Evolutionary conservation across 2,797 vertebrate genomes (phyloP), one percentile per base, ranked within the genome.

Genomic region (Anniella stebbinsi): DNA sequence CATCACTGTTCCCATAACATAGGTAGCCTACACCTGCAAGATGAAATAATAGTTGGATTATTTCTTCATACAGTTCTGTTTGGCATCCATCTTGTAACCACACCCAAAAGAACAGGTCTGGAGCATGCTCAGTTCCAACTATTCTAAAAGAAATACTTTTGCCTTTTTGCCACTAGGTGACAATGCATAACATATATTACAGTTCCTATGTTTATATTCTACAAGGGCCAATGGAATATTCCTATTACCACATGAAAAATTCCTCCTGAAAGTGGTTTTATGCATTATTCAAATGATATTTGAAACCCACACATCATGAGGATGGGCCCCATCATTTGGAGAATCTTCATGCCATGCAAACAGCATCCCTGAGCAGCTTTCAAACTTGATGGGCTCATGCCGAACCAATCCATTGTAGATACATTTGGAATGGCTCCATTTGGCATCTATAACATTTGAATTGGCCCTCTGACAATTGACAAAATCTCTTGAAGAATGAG

Each of bases 381-480:
- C 69, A 80, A 30, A 86, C 28, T 80, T 73, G 67, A 66, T 51
- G 33, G 66, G 48, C 25, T 72, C 36, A 36, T 30, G 70, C 21
- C 51, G 28, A 70, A 70, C 11, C 63, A 89, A 57, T 70, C 12
- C 66, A 36, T 45, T 45, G 8, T 13, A 82, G 85, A 76, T 82
- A 76, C 25, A 33, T 67, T 87, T 48, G 51, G 72, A 48, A 75
- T 76, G 57, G 57, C 36, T 90, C 70, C 85, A 82, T 76, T 90
- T 81, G 38, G 78, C n/a, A 81, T 90, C 41, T 25, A 66, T 38
- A 90, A 87, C 80, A 57, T 69, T 48, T 67, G 36, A 90, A 87
- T 87, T 82, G 80, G 70, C 80, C 78, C 60, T 90, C 33, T 54
- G 78, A 90, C 72, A 76, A 73, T 90, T 87, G 9, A 60, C 69